Conservation (phyloP, 2,113 vertebrate species). For the zebrafish (Danio rerio) region GRCz12tu NC_133176.1:9833001-9833500, state of each 20-base stretch:
- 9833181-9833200: constrained; percentile 77
- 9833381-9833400: neutral
- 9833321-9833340: constrained; percentile 41
- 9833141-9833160: neutral
- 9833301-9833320: constrained; percentile 31
- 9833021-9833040: too few species aligned
- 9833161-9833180: constrained; percentile 69
- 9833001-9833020: too few species aligned
- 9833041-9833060: neutral
- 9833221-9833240: constrained; percentile 91
- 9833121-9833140: neutral
- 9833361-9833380: neutral
- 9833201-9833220: constrained; percentile 82
- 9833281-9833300: constrained; percentile 61
- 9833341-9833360: neutral
- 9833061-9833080: neutral
- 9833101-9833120: neutral
- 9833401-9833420: constrained; percentile 79
- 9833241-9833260: constrained; percentile 93
- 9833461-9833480: constrained; percentile 73
- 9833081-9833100: neutral
- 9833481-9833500: constrained; percentile 62
- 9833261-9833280: constrained; percentile 79
- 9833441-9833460: constrained; percentile 73
- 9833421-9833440: constrained; percentile 80